These are phyloP conservation scores for Pituophis catenifer DNA, from an alignment of 2,113 vertebrate species.

Conservation along the genomic window DNA sequence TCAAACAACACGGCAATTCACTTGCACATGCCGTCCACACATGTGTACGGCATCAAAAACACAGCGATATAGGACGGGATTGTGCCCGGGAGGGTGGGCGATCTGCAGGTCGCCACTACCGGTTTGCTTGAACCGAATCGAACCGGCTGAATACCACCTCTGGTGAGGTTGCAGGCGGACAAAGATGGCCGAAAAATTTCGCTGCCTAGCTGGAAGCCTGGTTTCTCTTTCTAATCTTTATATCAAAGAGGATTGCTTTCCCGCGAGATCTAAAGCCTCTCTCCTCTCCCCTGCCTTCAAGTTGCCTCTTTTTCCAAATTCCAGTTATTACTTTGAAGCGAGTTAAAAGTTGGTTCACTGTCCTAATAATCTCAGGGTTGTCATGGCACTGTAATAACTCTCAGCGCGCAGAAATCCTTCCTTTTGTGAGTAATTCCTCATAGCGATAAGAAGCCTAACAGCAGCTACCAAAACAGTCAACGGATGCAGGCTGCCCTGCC, in stretches of 20 bases:
- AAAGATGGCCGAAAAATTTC: neutral
- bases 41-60: too few species aligned
- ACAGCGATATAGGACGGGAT: too few species aligned
- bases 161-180: neutral
- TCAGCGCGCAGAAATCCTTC: neutral
- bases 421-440: neutral
- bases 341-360: neutral
- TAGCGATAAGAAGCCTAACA: neutral
- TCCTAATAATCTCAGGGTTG: neutral
- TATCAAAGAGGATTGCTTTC: neutral
- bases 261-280: neutral
- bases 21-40: too few species aligned
- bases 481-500: neutral
- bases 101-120: too few species aligned
- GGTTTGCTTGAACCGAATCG: too few species aligned
- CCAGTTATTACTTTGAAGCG: neutral
- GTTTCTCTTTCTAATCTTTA: neutral
- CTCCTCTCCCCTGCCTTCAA: neutral
- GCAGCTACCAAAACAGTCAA: neutral
- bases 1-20: too few species aligned
- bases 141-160: too few species aligned
- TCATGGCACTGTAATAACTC: neutral
- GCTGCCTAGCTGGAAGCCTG: neutral
- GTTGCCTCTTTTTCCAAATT: neutral
- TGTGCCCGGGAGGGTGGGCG: too few species aligned